phyloP scores from a whole-genome alignment of 2,888 invertebrate genomes.

The Salpingus planirostris region DNA sequence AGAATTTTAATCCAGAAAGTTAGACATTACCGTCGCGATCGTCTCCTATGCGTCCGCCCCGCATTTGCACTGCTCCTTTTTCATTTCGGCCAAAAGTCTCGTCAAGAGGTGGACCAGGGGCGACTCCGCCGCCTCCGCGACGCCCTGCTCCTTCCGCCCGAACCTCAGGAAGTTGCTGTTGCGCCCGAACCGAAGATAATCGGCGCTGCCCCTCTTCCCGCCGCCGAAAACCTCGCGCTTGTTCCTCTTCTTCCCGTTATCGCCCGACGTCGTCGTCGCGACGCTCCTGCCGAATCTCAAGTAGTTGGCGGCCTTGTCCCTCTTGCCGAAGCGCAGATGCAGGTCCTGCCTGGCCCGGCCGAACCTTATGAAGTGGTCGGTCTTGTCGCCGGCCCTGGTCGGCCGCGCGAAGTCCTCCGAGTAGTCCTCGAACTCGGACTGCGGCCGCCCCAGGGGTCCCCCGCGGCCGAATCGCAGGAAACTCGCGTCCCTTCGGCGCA shows the following conservation, averaged over 20 bases:
- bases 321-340: conserved; percentile 16
- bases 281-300: conserved; percentile 27
- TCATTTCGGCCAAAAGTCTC: conserved; percentile 9
- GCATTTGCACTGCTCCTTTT: conserved; percentile 6
- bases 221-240: conserved; percentile 17
- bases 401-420: conserved; percentile 21
- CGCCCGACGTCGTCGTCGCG: conserved; percentile 13
- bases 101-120: conserved; percentile 12
- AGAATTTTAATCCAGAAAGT: conserved; percentile 6
- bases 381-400: conserved; percentile 24
- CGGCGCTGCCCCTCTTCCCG: conserved; percentile 8
- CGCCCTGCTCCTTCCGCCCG: conserved; percentile 19
- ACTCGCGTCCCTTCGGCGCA: conserved; percentile 15
- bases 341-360: conserved; percentile 23
- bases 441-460: conserved; percentile 15
- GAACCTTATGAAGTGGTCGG: conserved; percentile 28
- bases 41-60: neutral
- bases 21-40: conserved; percentile 5
- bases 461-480: conserved; percentile 24
- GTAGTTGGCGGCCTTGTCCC: conserved; percentile 23
- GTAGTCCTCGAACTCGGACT: conserved; percentile 13
- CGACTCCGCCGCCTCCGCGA: conserved; percentile 6
- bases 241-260: conserved; percentile 17
- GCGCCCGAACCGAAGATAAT: conserved; percentile 27
- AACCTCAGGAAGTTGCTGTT: conserved; percentile 28